Evolutionary conservation across 2,888 invertebrate species (phyloP), one percentile per base, ranked within the genome.

Genomic region (Ganaspis brasiliensis): DNA sequence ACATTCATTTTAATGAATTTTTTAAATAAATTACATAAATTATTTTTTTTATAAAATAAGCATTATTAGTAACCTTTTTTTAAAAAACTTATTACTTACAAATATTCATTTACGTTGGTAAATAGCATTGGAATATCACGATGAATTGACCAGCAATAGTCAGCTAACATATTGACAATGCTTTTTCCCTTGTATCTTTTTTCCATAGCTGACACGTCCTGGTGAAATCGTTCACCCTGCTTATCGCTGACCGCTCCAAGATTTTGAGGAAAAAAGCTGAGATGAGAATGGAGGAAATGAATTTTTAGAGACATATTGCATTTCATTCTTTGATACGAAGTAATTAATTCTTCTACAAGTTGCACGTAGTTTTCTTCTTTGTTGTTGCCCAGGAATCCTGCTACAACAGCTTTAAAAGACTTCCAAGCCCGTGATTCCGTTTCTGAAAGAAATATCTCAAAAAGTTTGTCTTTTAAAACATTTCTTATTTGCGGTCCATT

Each of bases 351-450:
- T 55, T 75, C 40, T 52, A 88, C 78, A 12, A 87, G 45, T 35
- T 85, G 31, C 77, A 76, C 26, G 37, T 85, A 87, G 72, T 88
- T 87, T 79, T 84, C 79, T 79, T 80, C 82, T 83, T 77, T 86
- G 19, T 85, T 74, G 74, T 88, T 88, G 40, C 83, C 84, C 12
- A 84, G 70, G 76, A 85, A 85, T n/a, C 52, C 56, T 24, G 19
- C 14, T 45, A 78, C 74, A 14, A 84, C 81, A 72, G 57, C 72
- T 61, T 72, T 73, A 12, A 79, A 77, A 78, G 63, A 74, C 5
- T 74, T 75, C 75, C 79, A 81, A 52, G 67, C 72, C 37, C 8
- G 35, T 74, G 74, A 79, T 78, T 84, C 72, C 70, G 21, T 59
- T 56, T 31, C 9, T 79, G 73, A 81, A 9, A 84, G 80, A 14